Conservation (phyloP, 2,888 invertebrate genomes). For the Lucinisca nassula region DNA sequence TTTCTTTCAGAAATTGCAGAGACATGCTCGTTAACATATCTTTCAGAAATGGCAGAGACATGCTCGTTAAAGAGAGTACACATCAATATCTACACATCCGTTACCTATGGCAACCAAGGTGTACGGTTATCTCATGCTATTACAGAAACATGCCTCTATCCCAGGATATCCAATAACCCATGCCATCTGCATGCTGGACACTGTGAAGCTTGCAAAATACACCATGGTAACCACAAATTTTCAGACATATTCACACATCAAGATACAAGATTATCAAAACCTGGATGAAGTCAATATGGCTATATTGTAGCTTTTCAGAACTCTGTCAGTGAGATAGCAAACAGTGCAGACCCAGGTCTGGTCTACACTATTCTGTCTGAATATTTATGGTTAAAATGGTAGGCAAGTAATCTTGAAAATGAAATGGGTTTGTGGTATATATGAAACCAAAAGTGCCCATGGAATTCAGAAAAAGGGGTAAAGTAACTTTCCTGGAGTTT, state of each 20-base stretch:
- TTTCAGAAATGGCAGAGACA: conserved; percentile 9
- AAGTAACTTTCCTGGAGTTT: too few relatives aligned
- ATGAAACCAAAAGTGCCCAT: too few relatives aligned
- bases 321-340: too few relatives aligned
- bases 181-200: background rate
- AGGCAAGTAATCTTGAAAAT: background rate
- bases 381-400: too few relatives aligned
- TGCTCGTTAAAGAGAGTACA: conserved; percentile 15
- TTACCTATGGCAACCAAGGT: conserved; percentile 8
- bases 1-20: conserved; percentile 2
- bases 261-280: too few relatives aligned
- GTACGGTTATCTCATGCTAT: conserved; percentile 11
- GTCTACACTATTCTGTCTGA: too few relatives aligned
- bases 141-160: conserved; percentile 10
- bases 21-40: conserved; percentile 17
- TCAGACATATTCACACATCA: too few relatives aligned
- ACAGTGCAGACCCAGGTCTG: too few relatives aligned
- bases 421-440: conserved; percentile 1
- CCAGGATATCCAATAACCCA: background rate
- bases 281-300: too few relatives aligned
- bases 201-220: background rate
- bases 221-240: background rate
- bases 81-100: conserved; percentile 11
- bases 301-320: too few relatives aligned
- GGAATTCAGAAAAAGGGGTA: too few relatives aligned